Base-by-base conservation (phyloP, 2,888 invertebrate species). In the Oasisia sp. region DNA sequence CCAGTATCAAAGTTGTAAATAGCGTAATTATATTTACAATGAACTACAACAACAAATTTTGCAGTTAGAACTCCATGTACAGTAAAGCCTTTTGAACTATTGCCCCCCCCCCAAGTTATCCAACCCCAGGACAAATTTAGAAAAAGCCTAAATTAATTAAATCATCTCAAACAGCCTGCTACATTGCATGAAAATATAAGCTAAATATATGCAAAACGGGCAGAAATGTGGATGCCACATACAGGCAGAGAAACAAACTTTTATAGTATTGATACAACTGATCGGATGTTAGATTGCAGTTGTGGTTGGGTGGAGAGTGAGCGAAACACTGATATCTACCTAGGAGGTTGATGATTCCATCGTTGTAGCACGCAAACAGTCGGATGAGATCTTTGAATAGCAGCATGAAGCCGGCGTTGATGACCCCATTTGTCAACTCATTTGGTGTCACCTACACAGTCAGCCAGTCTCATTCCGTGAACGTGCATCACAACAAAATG, bases 361-460 rank as follows among this genome's bases (percentile, higher is more conserved):
- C 99, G 97, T 99, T 99, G 97, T 99, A 99, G 97, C 99, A 99
- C 93, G 99, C 99, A 97, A 99, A 99, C 95, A 99, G 97, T 94
- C 99, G 98, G 96, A 99, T 99, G 96, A 99, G 98, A 97, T 99
- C 99, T 96, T 99, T 98, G 97, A 99, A 99, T 93, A 99, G 97
- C 94, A 99, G 97, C 98, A 99, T 99, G 97, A 99, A 99, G 96
- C 99, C 98, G 97, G 99, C 99, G 96, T 99, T 99, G 97, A 99
- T 99, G 95, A 99, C 99, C 93, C 99, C 99, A 96, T 99, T 99
- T 95, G 98, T 98, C 96, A 99, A 97, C 96, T 99, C 99, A 96
- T 99, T 98, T 94, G 99, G 98, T 58, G 98, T 98, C 96, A 99
- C 99, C 96, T 96, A 95, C 92, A 95, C 95, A 90, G 14, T 89